These are phyloP conservation scores for Flexamia atlantica DNA, from an alignment of 2,888 invertebrate species.

Conservation along the genomic window DNA sequence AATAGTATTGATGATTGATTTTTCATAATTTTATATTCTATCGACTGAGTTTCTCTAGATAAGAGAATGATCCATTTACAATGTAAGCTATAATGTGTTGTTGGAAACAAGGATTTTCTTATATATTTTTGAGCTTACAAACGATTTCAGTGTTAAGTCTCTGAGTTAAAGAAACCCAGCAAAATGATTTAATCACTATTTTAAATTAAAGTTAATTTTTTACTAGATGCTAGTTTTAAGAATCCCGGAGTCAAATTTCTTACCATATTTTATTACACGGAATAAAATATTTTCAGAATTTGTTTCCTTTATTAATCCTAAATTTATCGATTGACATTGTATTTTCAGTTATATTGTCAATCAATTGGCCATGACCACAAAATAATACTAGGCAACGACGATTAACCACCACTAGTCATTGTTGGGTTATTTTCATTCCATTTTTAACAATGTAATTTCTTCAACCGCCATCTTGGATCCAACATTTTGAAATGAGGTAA, in stretches of 20 bases:
- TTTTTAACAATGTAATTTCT: too few relatives aligned
- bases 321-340: too few relatives aligned
- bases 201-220: slow-evolving; percentile 13
- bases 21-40: slow-evolving; percentile 23
- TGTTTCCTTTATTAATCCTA: slow-evolving; percentile 9
- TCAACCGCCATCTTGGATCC: too few relatives aligned
- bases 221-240: slow-evolving; percentile 32
- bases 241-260: slow-evolving; percentile 21
- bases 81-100: background rate
- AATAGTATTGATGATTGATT: background rate
- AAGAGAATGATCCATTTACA: background rate
- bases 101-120: background rate
- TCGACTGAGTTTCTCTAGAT: background rate
- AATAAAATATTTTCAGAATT: slow-evolving; percentile 33
- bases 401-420: too few relatives aligned
- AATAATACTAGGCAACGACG: too few relatives aligned
- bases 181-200: slow-evolving; percentile 8
- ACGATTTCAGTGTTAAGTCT: background rate
- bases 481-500: too few relatives aligned
- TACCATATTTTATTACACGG: slow-evolving; percentile 31
- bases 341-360: too few relatives aligned
- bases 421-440: too few relatives aligned
- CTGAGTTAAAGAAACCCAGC: slow-evolving; percentile 5
- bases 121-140: slow-evolving; percentile 11
- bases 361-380: too few relatives aligned